These are phyloP conservation scores for Mycalesis mineus DNA, from an alignment of 2,888 invertebrate species.

Conservation along the genomic window DNA sequence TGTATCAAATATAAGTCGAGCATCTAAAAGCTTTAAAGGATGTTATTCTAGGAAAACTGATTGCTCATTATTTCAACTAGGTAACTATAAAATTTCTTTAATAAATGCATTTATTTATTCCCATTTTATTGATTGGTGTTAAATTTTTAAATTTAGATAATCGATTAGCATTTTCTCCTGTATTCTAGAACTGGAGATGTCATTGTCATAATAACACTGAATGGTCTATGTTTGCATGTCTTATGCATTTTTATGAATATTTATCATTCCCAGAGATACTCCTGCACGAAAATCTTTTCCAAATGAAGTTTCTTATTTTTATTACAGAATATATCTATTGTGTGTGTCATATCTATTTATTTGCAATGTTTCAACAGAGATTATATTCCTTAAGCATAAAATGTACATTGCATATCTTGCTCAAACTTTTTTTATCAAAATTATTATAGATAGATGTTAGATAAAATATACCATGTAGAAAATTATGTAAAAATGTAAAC, in stretches of 20 bases:
- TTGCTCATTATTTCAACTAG: conserved; percentile 59
- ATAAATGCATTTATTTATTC: conserved; percentile 56
- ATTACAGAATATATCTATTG: background rate
- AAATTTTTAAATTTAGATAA: conserved; percentile 18
- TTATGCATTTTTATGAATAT: background rate
- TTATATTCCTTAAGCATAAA: background rate
- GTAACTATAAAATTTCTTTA: conserved; percentile 36
- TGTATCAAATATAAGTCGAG: conserved; percentile 35
- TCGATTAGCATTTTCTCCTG: conserved; percentile 8
- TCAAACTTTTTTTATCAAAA: background rate
- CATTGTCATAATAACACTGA: conserved; percentile 16
- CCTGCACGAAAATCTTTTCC: background rate
- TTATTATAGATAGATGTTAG: background rate
- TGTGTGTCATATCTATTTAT: background rate
- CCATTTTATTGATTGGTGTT: conserved; percentile 20
- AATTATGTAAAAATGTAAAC: background rate
- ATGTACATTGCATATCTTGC: background rate
- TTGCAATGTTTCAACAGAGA: background rate
- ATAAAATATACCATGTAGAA: background rate
- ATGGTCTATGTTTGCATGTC: conserved; percentile 21
- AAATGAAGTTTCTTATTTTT: background rate
- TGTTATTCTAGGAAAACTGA: conserved; percentile 57
- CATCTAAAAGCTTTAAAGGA: conserved; percentile 68
- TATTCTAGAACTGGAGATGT: conserved; percentile 10
- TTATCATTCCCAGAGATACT: background rate